Evolutionary conservation across 2,797 vertebrate species (phyloP), one percentile per base, ranked within the genome.

Genomic region (Pygocentrus nattereri): DNA sequence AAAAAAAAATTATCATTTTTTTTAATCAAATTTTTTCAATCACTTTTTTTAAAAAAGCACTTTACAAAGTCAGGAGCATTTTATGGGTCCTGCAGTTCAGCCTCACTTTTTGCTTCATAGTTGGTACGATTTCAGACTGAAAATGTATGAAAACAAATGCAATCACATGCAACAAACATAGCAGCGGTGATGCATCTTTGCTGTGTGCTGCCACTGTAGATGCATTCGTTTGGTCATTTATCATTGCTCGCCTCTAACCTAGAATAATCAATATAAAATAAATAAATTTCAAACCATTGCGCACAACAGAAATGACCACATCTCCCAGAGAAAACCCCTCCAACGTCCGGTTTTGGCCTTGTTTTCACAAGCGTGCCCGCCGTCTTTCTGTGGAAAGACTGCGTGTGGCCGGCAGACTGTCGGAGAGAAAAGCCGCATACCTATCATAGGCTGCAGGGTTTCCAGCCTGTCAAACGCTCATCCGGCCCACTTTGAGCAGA

Each of bases 181-280:
- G 16, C 56, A 34, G 71, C 49, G 49, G 56, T 59, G 7, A 49
- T 59, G 41, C 10, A 41, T 44, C 41, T 10, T 10, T 44, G 44
- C 41, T 44, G 0, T 12, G 41, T 73, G 73, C 62, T 72, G 19
- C 34, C 13, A 21, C 80, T 75, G 79, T 12, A 52, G 25, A 41
- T 56, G 68, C 21, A 56, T 71, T 52, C 41, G 21, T 49, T 61
- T 68, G 75, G 76, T 64, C 74, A 68, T 74, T 80, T 38, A 76
- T 85, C 62, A 74, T 49, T 77, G 69, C 56, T 72, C 6, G 18
- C 34, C 23, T 64, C 25, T 71, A 8, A 72, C 70, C 64, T 75
- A n/a, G 59, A 85, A 79, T 83, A 83, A 86, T 85, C 69, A 80
- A 83, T 70, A 77, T 70, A n/a, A n/a, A n/a, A n/a, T n/a, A n/a